A percentile compares a stretch with the other conserved stretches of the same genome.
Conservation (phyloP, 2,113 vertebrate species). For the Jacana jacana region DNA sequence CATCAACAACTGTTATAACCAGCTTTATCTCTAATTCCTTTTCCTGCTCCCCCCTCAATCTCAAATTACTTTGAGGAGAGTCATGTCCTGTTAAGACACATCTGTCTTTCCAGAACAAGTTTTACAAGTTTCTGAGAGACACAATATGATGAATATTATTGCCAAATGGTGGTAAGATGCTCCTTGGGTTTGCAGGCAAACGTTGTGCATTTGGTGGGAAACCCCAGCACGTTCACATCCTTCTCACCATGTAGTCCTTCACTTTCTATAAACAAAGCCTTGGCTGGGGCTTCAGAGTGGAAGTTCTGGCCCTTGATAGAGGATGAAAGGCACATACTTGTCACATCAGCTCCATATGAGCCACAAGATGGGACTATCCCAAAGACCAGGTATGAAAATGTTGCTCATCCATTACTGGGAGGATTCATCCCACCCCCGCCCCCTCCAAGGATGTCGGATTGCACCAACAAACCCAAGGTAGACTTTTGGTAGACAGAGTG, state of each 20-base stretch:
- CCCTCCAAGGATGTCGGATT: background rate
- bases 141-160: background rate
- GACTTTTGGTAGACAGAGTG: background rate
- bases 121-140: background rate
- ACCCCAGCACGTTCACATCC: accelerated
- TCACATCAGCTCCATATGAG: background rate
- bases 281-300: background rate
- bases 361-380: background rate
- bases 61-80: background rate
- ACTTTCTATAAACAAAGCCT: background rate
- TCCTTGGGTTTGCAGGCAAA: background rate
- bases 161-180: background rate
- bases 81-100: background rate
- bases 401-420: background rate
- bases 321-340: background rate
- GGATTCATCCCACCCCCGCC: background rate
- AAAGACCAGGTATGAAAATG: background rate
- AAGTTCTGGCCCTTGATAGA: background rate
- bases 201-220: background rate
- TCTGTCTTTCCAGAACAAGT: background rate
- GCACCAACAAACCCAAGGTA: background rate
- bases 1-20: background rate
- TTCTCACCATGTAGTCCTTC: background rate
- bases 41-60: background rate
- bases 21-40: background rate